phyloP scores from a whole-genome alignment of 2,113 vertebrate genomes.

The Aix galericulata region DNA sequence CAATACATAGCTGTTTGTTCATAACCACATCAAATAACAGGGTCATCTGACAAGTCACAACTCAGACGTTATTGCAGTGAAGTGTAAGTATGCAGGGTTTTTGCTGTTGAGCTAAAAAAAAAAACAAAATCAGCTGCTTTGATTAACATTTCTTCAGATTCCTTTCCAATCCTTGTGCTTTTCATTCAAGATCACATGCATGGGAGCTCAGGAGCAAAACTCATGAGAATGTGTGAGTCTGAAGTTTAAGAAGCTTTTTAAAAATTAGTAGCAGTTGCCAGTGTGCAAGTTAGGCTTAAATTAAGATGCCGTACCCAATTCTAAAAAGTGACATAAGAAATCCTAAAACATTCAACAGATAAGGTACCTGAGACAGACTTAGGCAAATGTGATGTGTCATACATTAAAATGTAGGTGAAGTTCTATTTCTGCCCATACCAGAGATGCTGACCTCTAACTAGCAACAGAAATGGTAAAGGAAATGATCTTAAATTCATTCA shows the following conservation, averaged over 20 bases:
- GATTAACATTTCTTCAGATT: background rate
- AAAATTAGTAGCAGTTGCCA: background rate
- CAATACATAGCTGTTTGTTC: background rate
- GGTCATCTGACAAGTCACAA: slow-evolving; percentile 19
- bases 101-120: background rate
- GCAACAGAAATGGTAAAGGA: background rate
- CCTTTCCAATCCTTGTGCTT: background rate
- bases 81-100: background rate
- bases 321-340: background rate
- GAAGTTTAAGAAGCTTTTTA: background rate
- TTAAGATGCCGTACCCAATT: background rate
- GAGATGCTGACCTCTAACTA: background rate
- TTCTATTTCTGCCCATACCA: background rate
- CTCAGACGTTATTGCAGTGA: background rate
- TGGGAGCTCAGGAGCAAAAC: background rate
- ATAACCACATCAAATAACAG: slow-evolving; percentile 9
- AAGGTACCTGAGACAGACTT: background rate
- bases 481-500: background rate
- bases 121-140: background rate
- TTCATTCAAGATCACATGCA: background rate
- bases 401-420: background rate
- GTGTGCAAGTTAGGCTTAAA: background rate
- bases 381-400: background rate
- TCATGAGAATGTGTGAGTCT: background rate
- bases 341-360: background rate